These are phyloP conservation scores for Ardeotis arabs DNA, from an alignment of 2,113 vertebrate species.

Conservation along the genomic window DNA sequence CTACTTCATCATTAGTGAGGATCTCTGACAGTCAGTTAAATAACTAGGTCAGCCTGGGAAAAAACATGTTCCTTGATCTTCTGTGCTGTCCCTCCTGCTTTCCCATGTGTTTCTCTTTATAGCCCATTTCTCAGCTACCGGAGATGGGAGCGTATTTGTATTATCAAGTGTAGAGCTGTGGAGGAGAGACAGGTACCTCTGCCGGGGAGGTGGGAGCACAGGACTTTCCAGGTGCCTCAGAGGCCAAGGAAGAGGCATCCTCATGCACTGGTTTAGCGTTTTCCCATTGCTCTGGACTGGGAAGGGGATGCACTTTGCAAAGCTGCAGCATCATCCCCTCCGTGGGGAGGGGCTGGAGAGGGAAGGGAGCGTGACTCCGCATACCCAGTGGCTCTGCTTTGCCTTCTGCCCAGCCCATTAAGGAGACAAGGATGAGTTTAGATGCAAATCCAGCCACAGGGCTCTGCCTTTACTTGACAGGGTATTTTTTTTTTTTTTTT, in stretches of 20 bases:
- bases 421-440: background rate
- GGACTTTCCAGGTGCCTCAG: background rate
- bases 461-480: background rate
- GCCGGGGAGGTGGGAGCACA: background rate
- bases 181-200: background rate
- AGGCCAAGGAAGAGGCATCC: background rate
- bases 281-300: background rate
- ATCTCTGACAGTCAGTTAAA: constrained; percentile 51
- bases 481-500: background rate
- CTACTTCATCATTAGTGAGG: constrained; percentile 22
- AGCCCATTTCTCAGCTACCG: constrained; percentile 19
- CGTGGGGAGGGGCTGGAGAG: background rate
- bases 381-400: background rate
- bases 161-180: background rate
- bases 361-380: background rate
- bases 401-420: background rate
- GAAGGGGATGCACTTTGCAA: background rate
- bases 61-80: constrained; percentile 36
- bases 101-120: constrained; percentile 44
- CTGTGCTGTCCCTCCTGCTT: constrained; percentile 48
- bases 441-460: background rate
- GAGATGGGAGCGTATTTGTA: background rate
- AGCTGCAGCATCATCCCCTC: background rate
- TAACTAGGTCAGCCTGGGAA: constrained; percentile 51
- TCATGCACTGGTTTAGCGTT: background rate